These are phyloP conservation scores for Telmatochromis brichardi DNA, from an alignment of 2,113 vertebrate genomes.

Conservation along the genomic window DNA sequence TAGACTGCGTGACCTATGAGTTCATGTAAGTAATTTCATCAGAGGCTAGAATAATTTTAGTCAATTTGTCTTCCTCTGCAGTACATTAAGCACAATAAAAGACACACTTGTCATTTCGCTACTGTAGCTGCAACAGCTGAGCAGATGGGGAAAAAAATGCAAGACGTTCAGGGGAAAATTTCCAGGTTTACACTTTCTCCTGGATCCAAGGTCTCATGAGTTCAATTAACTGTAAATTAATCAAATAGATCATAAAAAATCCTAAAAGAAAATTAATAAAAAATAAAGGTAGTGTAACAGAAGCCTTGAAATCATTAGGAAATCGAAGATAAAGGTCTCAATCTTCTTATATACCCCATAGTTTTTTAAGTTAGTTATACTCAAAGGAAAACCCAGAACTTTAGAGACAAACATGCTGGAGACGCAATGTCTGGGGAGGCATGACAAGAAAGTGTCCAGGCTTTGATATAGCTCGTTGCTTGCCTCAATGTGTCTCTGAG, in stretches of 20 bases:
- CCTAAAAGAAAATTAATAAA: neutral
- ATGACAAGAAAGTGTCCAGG: constrained; percentile 6
- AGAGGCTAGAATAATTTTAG: neutral
- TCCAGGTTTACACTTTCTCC: neutral
- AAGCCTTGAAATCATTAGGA: neutral
- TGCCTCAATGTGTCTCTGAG: constrained; percentile 36
- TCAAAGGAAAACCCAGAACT: neutral
- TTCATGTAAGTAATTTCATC: neutral
- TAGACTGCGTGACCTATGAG: neutral
- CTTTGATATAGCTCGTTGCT: constrained; percentile 39
- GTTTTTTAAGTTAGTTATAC: neutral
- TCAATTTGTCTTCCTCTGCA: neutral
- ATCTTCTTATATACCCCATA: neutral
- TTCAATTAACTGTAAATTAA: neutral
- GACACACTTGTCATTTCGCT: neutral
- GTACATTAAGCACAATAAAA: neutral
- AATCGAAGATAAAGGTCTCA: neutral
- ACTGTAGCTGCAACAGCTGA: neutral
- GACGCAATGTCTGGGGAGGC: neutral
- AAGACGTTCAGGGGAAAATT: neutral
- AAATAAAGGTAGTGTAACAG: neutral
- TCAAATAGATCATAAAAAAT: neutral
- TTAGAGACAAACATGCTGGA: neutral
- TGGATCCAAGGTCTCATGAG: neutral
- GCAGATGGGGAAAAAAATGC: neutral